Base-by-base conservation (phyloP, 2,888 invertebrate species). In the Lycaena phlaeas region DNA sequence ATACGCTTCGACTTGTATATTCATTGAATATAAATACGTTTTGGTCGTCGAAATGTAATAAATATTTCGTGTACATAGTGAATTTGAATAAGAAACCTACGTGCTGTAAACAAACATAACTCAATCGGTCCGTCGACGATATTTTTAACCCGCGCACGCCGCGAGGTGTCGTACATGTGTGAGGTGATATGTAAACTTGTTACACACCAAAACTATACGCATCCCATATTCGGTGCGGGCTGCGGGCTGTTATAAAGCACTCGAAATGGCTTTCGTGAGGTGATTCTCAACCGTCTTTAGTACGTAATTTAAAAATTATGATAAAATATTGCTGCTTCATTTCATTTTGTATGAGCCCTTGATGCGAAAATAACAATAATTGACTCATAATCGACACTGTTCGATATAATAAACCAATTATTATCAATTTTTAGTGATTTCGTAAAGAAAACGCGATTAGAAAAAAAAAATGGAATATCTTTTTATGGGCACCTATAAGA, bases 171-270 rank as follows among this genome's bases (percentile, higher is more conserved):
- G 11, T 26, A 9, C 31, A 25, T 14, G 15, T 31, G 29, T 29
- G n/a, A n/a, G n/a, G n/a, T n/a, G 29, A 28, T 30, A 30, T 39
- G 30, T 14, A 25, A 39, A 39, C 11, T 12, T 40, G 7, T 31
- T 40, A 40, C 31, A 25, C 22, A 6, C 26, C 30, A 30, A 40
- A 40, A 31, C 25, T 40, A 27, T 27, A 31, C 30, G 27, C 22
- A 12, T 26, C 14, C 39, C 39, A 15, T 26, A 15, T 39, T 31
- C 15, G 31, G 39, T 7, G 7, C 22, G 14, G 15, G n/a, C n/a
- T n/a, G n/a, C n/a, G n/a, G n/a, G 17, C 25, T 29, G 22, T 30
- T 25, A 39, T 30, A 30, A 28, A 22, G 18, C 25, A 22, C 25
- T 14, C 39, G 14, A 39, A 39, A 39, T 39, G 26, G 39, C 12